Conservation (phyloP, 2,113 vertebrate species). For the Gorsachius goisagi region DNA sequence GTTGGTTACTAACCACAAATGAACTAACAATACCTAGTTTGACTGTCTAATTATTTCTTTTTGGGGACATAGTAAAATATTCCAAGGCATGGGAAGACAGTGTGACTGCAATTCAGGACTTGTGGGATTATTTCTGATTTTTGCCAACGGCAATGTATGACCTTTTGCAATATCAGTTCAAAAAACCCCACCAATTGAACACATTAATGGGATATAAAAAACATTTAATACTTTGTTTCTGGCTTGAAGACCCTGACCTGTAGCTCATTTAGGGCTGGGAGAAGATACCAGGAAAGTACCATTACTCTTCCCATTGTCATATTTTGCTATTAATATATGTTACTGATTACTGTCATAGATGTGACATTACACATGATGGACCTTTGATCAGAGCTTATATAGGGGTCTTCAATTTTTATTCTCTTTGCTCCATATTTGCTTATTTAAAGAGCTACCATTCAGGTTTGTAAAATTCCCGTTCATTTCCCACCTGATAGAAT, state of each 20-base stretch:
- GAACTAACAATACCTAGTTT: neutral
- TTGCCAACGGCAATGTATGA: neutral
- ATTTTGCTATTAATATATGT: neutral
- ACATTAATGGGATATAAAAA: neutral
- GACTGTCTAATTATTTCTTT: neutral
- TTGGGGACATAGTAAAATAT: neutral
- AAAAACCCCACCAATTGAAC: neutral
- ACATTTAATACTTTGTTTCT: neutral
- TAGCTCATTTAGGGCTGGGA: neutral
- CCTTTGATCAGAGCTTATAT: neutral
- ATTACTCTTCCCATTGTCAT: neutral
- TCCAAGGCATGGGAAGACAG: neutral
- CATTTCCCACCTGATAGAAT: neutral
- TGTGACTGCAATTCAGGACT: neutral
- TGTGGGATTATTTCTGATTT: neutral
- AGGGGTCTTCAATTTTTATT: neutral
- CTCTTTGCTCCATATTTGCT: neutral
- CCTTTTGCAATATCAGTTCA: neutral
- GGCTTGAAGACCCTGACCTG: neutral
- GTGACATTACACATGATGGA: neutral
- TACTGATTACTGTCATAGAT: neutral
- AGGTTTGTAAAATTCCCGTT: neutral
- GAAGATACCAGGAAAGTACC: neutral
- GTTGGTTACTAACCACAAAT: neutral
- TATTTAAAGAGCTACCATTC: neutral